A percentile compares a stretch with the other conserved stretches of the same genome.
Evolutionary conservation across 2,113 vertebrate genomes (phyloP).

Genomic region (Anarrhichthys ocellatus): DNA sequence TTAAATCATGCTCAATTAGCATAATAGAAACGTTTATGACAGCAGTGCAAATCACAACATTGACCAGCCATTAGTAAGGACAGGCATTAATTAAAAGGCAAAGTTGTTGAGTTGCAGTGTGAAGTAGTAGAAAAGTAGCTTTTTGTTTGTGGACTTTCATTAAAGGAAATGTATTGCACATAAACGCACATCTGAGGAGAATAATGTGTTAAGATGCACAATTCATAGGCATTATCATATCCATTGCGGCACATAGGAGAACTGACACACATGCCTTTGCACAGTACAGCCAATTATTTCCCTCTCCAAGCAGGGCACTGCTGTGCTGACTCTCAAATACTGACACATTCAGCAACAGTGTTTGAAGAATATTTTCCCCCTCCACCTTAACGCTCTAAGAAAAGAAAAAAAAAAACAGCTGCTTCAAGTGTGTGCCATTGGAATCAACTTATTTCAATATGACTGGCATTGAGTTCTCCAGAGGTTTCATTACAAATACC

Average conservation of each 20-base stretch:
- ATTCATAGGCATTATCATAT: slow-evolving; percentile 51
- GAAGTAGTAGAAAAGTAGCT: neutral
- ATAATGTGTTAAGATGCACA: slow-evolving; percentile 31
- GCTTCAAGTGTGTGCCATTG: slow-evolving; percentile 20
- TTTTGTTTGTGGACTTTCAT: slow-evolving; percentile 34
- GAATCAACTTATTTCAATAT: slow-evolving; percentile 51
- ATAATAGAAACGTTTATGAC: slow-evolving; percentile 63
- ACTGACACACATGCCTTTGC: slow-evolving; percentile 67
- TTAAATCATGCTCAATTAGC: slow-evolving; percentile 64
- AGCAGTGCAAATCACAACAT: slow-evolving; percentile 29
- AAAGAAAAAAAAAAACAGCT: neutral
- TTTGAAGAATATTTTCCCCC: slow-evolving; percentile 60
- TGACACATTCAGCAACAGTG: slow-evolving; percentile 66
- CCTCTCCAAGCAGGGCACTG: slow-evolving; percentile 49
- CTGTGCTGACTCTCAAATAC: slow-evolving; percentile 71
- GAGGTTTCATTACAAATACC: slow-evolving; percentile 38
- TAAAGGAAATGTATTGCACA: slow-evolving; percentile 14
- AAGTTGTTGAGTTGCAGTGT: neutral
- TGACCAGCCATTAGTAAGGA: slow-evolving; percentile 41
- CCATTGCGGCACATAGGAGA: slow-evolving; percentile 48
- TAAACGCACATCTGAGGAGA: slow-evolving; percentile 25
- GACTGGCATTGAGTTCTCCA: slow-evolving; percentile 4
- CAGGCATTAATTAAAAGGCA: slow-evolving; percentile 33
- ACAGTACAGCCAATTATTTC: slow-evolving; percentile 81
- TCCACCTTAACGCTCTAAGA: slow-evolving; percentile 50